Evolutionary conservation across 2,888 invertebrate species (phyloP), one percentile per base, ranked within the genome.

Genomic region (Microplitis manilae): DNA sequence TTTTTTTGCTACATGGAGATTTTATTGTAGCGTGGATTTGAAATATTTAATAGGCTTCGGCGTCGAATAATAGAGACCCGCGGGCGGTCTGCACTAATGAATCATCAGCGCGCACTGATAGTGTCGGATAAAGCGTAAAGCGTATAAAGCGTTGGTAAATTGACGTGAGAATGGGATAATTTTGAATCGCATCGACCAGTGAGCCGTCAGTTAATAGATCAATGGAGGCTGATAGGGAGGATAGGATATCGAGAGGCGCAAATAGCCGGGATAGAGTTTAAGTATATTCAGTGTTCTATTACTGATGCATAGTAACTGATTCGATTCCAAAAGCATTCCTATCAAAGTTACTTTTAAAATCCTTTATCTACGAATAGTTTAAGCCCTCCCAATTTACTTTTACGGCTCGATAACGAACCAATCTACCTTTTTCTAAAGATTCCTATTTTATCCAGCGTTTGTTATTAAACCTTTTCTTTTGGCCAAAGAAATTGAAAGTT

Each of bases 201-300:
- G 68, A 50, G 50, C 50, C 65, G 38, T 30, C 65, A 65, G 62
- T 65, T 65, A 30, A 50, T 50, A 50, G 67, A 40, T 17, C 65
- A 41, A 40, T 64, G 30, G 59, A 59, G 38, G 38, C 30, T 15
- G 73, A 64, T 39, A 17, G 6, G 50, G 61, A 39, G 6, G 20
- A 62, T 8, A 62, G 62, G 17, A 62, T 7, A 6, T 13, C 5
- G 15, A 65, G 65, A 30, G 65, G 30, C 9, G 30, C 20, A 65
- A 20, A 30, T 20, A 68, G 60, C 39, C 40, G 6, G n/a, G 40
- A 17, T 38, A 40, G 68, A 74, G 38, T 60, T 64, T n/a, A 62
- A 62, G 20, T 15, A 74, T 60, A 62, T 72, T 61, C 70, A 60
- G 39, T 74, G 74, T 74, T 74, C 50, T 59, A 74, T 74, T 68